Base-by-base conservation (phyloP, 2,113 vertebrate species). In the Ursus arctos region DNA sequence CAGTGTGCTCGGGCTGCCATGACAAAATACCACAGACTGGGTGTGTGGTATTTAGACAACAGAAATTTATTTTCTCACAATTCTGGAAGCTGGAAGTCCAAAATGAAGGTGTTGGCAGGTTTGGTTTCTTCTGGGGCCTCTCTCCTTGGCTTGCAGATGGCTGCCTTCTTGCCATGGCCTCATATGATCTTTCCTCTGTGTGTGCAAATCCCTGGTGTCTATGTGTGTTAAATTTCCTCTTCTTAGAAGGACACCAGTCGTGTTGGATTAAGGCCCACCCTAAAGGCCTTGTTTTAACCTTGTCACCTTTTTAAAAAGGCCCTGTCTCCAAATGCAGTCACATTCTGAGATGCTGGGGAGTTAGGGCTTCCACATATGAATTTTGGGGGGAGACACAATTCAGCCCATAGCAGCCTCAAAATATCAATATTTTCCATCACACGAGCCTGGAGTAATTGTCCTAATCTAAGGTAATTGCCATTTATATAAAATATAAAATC, bases 401-500 rank as follows among this genome's bases (percentile, higher is more conserved):
- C 22, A 88, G 18, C 51, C 21, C 51, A 63, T 61, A 67, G 15
- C 18, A 92, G 33, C 36, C 7, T 55, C 9, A 51, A 14, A 89
- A 83, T 59, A 77, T 12, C 3, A 65, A 0, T 40, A n/a, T 84
- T 87, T 90, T 74, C 36, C 36, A 84, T 67, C 7, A 24, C 16
- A 5, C 71, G 7, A 84, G 19, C 55, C 61, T 47, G 16, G 31
- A 51, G 36, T 95, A 19, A 95, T 65, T 76, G 14, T 71, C 80
- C 24, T 86, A 61, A 31, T 74, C 51, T 93, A 49, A 74, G 57
- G 6, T 26, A 81, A 71, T 67, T 83, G 40, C 53, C n/a, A n/a
- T 74, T 95, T 76, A n/a, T 80, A 63, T 74, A 63, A 93, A 95
- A 91, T 69, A 57, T 14, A 77, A 88, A 93, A 61, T 81, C 21